Evolutionary conservation across 2,113 vertebrate species (phyloP).

Genomic region (Protobothrops mucrosquamatus): DNA sequence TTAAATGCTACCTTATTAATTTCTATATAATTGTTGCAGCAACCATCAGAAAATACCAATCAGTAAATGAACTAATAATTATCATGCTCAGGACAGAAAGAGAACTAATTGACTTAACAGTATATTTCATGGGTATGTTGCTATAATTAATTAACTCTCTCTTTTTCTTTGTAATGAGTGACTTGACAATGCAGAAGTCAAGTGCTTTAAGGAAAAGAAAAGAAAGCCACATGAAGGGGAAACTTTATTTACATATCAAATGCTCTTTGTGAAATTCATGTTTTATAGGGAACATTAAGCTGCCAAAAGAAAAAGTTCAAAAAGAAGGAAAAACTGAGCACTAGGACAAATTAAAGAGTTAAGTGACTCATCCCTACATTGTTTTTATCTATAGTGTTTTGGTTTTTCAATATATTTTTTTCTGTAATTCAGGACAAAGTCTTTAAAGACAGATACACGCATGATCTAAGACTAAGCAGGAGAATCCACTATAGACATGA

Average conservation of each 20-base stretch:
- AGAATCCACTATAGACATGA: neutral
- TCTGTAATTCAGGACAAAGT: neutral
- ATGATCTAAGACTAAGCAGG: neutral
- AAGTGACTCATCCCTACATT: neutral
- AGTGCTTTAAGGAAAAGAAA: slow-evolving; percentile 35
- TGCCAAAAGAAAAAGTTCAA: neutral
- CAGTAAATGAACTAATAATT: slow-evolving; percentile 70
- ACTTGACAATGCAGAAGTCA: slow-evolving; percentile 47
- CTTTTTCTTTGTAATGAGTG: slow-evolving; percentile 37
- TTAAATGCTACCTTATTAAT: slow-evolving; percentile 66
- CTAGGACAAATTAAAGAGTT: neutral
- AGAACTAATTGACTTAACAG: slow-evolving; percentile 66
- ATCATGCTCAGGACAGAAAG: slow-evolving; percentile 48
- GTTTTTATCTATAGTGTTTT: neutral
- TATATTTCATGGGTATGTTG: slow-evolving; percentile 57
- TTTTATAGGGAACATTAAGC: slow-evolving; percentile 7
- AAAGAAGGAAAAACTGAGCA: neutral
- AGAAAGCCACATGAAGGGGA: slow-evolving; percentile 35
- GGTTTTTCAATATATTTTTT: neutral
- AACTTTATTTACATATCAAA: slow-evolving; percentile 36
- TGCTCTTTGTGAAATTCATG: slow-evolving; percentile 2
- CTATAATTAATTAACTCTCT: slow-evolving; percentile 62
- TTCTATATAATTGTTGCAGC: slow-evolving; percentile 62
- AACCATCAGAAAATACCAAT: slow-evolving; percentile 68
- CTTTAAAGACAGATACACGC: neutral